A percentile compares a stretch with the other conserved stretches of the same genome.
These are phyloP conservation scores for Morinoia aosen DNA, from an alignment of 2,888 invertebrate genomes.

Conservation along the genomic window DNA sequence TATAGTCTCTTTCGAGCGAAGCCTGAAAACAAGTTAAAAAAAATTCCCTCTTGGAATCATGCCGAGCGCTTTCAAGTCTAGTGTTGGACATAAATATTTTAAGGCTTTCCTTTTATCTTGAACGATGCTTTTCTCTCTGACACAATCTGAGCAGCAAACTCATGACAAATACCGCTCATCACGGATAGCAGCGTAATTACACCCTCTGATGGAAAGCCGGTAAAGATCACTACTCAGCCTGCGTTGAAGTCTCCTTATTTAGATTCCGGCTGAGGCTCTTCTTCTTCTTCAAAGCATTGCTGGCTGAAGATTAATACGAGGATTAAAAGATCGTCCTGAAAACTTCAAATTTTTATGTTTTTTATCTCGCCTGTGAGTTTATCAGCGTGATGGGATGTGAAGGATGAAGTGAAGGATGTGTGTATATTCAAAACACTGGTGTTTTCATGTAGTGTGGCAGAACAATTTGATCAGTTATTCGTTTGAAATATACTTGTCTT, in stretches of 20 bases:
- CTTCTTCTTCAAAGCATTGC: background rate
- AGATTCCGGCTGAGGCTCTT: background rate
- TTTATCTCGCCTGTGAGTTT: background rate
- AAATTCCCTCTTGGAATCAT: background rate
- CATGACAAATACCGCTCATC: slow-evolving; percentile 31
- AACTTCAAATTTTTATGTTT: background rate
- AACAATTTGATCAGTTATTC: background rate
- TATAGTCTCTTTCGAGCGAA: background rate
- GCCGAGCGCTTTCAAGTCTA: background rate
- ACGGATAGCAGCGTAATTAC: slow-evolving; percentile 16
- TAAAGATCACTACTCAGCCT: slow-evolving; percentile 12
- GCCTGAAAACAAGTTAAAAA: background rate
- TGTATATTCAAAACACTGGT: background rate
- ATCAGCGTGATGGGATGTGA: background rate
- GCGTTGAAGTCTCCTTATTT: slow-evolving; percentile 36
- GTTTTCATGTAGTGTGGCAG: background rate
- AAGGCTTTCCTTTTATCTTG: background rate
- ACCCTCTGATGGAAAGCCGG: slow-evolving; percentile 8
- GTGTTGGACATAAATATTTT: background rate
- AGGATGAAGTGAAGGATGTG: background rate
- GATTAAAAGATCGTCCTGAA: background rate
- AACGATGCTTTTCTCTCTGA: slow-evolving; percentile 8
- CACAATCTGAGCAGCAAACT: background rate
- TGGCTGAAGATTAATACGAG: background rate
- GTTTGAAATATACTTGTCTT: background rate